Evolutionary conservation across 1,140 invertebrate genomes (phyloP), one percentile per base, ranked within the genome.

Genomic region (Neodiprion pinetum): DNA sequence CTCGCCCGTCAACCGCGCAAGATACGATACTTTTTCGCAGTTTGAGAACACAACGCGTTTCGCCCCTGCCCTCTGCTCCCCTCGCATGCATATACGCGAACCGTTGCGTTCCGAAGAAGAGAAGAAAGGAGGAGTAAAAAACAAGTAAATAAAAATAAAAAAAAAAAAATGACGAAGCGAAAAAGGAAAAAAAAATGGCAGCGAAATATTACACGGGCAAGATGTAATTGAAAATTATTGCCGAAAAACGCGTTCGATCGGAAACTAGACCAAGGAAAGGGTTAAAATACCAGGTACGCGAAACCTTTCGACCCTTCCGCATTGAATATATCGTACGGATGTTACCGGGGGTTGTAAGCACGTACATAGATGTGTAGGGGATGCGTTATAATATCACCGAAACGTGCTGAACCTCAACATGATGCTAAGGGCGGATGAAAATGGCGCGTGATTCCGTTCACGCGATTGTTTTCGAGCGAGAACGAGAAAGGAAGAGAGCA

Each of bases 181-280:
- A 21, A 21, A 21, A 21, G 17, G 17, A 21, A 21, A 40, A 40
- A 40, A 40, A 40, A 40, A 40, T 7, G 53, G 9, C 11, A 40
- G 28, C 28, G 28, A 40, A 61, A 61, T 61, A 61, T 14, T 61
- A 61, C n/a, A 40, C 28, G 53, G n/a, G 11, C n/a, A 61, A 61
- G n/a, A 61, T 61, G n/a, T 14, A 61, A 61, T 61, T 61, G 53
- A 61, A 61, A 61, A 61, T 61, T 61, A 61, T 61, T 61, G n/a
- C 53, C 53, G n/a, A 61, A 61, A 61, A 61, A 61, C 53, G 53
- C 53, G 53, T 61, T 61, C 53, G 53, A 61, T 61, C n/a, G 53
- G 53, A 61, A 61, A 61, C 53, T 61, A 61, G 53, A 17, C 53
- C 53, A 17, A 17, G 53, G n/a, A 61, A 61, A 61, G 53, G 53